Percentiles rank a stretch among this genome's conserved stretches.
Conservation (phyloP, 2,888 invertebrate species). For the Taenaris catops region DNA sequence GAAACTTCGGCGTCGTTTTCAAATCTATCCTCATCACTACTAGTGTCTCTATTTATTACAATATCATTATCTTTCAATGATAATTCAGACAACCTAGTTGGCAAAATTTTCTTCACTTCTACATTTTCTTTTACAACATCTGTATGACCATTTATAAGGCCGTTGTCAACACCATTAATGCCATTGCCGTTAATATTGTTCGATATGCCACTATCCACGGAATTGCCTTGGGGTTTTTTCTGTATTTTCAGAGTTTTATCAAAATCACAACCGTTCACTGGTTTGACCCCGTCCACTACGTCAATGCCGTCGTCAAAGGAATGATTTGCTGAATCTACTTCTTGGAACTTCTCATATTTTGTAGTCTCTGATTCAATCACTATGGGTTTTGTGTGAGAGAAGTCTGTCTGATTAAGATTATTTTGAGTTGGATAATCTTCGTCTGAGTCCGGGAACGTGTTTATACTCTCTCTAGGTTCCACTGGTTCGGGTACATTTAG, state of each 20-base stretch:
- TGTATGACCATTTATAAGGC: conserved; percentile 31
- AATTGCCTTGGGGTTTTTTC: conserved; percentile 59
- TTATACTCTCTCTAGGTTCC: conserved; percentile 50
- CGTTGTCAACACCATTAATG: conserved; percentile 32
- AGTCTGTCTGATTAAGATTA: conserved; percentile 68
- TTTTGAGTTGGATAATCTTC: conserved; percentile 69
- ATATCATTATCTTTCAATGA: conserved; percentile 57
- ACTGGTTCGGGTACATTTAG: conserved; percentile 66
- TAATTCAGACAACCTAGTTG: conserved; percentile 54
- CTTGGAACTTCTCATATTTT: conserved; percentile 51
- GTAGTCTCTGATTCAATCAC: conserved; percentile 62
- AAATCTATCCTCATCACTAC: conserved; percentile 62
- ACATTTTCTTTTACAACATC: conserved; percentile 21
- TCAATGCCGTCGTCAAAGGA: conserved; percentile 67
- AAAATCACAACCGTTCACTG: conserved; percentile 36
- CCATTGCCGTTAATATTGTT: conserved; percentile 49
- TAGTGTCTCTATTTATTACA: conserved; percentile 42
- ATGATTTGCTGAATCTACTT: conserved; percentile 62
- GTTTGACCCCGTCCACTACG: conserved; percentile 57
- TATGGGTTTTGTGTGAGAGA: conserved; percentile 68
- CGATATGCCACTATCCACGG: conserved; percentile 68
- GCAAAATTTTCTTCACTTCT: conserved; percentile 41
- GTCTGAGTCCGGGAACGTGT: conserved; percentile 59
- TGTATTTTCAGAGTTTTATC: conserved; percentile 39
- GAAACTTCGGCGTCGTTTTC: conserved; percentile 57